Evolutionary conservation across 2,113 vertebrate genomes (phyloP), one percentile per base, ranked within the genome.

Genomic region (Epinephelus fuscoguttatus): DNA sequence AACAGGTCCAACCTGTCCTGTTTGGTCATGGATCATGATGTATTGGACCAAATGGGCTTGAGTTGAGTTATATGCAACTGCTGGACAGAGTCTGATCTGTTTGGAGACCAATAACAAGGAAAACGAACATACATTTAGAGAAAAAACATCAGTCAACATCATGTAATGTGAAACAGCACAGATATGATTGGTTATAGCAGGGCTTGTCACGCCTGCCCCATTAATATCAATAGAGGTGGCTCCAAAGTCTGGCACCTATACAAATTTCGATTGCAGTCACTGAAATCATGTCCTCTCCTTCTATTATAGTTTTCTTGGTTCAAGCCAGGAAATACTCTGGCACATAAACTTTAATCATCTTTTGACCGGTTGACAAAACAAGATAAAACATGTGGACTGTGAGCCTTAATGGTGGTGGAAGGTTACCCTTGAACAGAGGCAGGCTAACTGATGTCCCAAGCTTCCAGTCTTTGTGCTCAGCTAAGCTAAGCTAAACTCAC

Each of bases 401-500:
- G 50, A 56, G 17, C 18, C 8, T 33, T 14, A 14, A 2, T 2
- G 17, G 8, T 14, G 14, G 53, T 33, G 21, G 25, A 47, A 1
- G 21, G 18, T 70, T 57, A 49, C 12, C 0, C 4, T 15, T 50
- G 8, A 13, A 67, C 11, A 60, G 42, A 52, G 72, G 10, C 14
- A 27, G 1, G 6, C 30, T 17, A 25, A 47, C 62, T 14, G 12
- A n/a, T 19, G 9, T 21, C 27, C 59, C 5, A 0, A 30, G 4
- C 7, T 21, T 40, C 10, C 27, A 27, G 42, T 13, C 1, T 21
- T 15, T 50, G 2, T 37, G 70, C 53, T 73, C 30, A 68, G 18
- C 40, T 73, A 42, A 68, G 18, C 40, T 27, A 42, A 42, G 11
- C 62, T 68, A 74, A 60, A 21, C 62, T 60, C 59, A 40, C 23